Percentiles rank a stretch among this genome's conserved stretches.
phyloP scores from a whole-genome alignment of 2,113 vertebrate species.

The Stegostoma tigrinum region DNA sequence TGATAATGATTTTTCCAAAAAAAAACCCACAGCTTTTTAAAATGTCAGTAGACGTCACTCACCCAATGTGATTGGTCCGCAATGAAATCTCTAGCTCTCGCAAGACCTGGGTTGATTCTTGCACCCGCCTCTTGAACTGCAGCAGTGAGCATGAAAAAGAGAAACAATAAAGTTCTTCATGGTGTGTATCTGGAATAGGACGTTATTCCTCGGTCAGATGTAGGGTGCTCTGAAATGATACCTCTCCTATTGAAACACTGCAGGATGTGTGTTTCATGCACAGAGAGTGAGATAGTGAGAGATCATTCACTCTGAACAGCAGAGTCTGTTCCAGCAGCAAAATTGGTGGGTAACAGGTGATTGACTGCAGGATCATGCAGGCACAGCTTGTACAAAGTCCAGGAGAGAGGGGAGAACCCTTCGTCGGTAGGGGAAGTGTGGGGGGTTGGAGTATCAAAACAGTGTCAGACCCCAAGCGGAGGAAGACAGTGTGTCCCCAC shows the following conservation, averaged over 20 bases:
- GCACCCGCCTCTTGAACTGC: conserved; percentile 68
- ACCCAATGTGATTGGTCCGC: conserved; percentile 93
- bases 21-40: neutral
- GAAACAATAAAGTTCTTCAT: neutral
- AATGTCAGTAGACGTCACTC: conserved; percentile 40
- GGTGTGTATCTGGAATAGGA: neutral
- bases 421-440: neutral
- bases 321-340: neutral
- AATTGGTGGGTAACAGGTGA: neutral
- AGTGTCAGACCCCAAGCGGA: too few species aligned
- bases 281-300: neutral
- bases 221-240: neutral
- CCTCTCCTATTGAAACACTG: neutral
- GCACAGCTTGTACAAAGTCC: neutral
- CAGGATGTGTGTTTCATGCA: neutral
- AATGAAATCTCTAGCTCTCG: conserved; percentile 91
- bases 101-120: conserved; percentile 83
- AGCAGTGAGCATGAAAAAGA: neutral
- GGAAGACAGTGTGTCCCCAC: too few species aligned
- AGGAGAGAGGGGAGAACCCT: neutral
- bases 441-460: too few species aligned
- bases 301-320: neutral
- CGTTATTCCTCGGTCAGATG: neutral
- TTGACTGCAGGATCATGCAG: neutral
- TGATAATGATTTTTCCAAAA: neutral